Base-by-base conservation (phyloP, 2,888 invertebrate genomes). In the Exocentrus adspersus region DNA sequence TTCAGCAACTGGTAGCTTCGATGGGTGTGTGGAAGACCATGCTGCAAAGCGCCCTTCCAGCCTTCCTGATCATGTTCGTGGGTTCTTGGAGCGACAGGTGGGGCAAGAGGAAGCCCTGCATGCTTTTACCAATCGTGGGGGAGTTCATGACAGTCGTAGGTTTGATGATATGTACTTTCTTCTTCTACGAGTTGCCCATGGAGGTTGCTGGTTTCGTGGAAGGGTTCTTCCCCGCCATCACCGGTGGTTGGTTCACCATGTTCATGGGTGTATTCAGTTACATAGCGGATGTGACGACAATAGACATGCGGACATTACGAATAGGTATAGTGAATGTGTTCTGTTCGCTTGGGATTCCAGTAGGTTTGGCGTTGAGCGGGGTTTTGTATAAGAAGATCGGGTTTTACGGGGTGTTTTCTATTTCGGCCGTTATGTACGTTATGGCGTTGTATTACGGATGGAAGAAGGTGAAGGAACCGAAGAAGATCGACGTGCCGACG, bases 191-290 rank as follows among this genome's bases (percentile, higher is more conserved):
- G 77, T 82, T 92, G 37, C 92, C 93, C 0, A 91, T 93, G 86
- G 93, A 93, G 83, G 90, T 88, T 1, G 90, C 91, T 12, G 93
- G 92, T 0, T 86, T 93, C 3, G 89, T 92, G 0, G 93, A 93
- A 81, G 92, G 92, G 0, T 85, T 93, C 68, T 93, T 93, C 81
- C 93, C 93, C 1, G 92, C 92, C 0, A 77, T 93, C 5, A 92
- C 92, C 0, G 92, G 93, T 7, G 93, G 93, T 6, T 93, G 93
- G 93, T 92, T 93, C 79, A 93, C 93, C 24, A 93, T 93, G 93
- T 90, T 94, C 74, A 93, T 94, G 93, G 93, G 93, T 16, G 90
- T 94, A 69, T 92, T 95, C 83, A 93, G 93, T 82, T 95, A 95
- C 79, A 91, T 96, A 63, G 93, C 91, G 1, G 94, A 95, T 78